A percentile compares a stretch with the other conserved stretches of the same genome.
These are phyloP conservation scores for Sebastes itinus DNA, from an alignment of 2,797 vertebrate genomes.

Conservation along the genomic window DNA sequence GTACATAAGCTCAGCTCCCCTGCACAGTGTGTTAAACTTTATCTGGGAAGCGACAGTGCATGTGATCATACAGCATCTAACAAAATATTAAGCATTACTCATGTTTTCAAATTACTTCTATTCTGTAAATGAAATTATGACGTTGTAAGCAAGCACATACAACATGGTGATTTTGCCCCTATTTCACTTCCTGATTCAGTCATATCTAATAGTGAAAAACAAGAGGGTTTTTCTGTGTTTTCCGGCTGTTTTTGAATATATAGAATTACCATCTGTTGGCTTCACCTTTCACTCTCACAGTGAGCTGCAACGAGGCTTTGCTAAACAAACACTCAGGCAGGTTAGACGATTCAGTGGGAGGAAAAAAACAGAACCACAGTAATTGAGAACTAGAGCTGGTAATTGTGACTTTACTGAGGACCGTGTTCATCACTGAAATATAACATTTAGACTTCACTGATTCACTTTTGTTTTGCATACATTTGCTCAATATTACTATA, in stretches of 20 bases:
- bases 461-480: neutral
- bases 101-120: neutral
- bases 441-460: neutral
- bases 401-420: neutral
- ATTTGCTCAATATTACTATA: neutral
- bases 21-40: neutral
- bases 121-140: neutral
- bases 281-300: neutral
- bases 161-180: neutral
- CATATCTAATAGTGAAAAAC: neutral
- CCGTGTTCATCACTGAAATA: neutral
- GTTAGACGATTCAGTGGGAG: neutral
- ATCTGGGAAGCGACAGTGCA: neutral
- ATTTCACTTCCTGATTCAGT: neutral
- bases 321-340: conserved; percentile 12
- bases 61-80: neutral
- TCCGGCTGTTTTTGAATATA: neutral
- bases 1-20: neutral
- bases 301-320: neutral
- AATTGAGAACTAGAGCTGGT: neutral
- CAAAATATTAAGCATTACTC: neutral
- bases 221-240: neutral
- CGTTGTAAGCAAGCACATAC: neutral
- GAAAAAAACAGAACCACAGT: neutral
- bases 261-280: neutral